Evolutionary conservation across 2,888 invertebrate genomes (phyloP), one percentile per base, ranked within the genome.

Genomic region (Limenitis camilla): DNA sequence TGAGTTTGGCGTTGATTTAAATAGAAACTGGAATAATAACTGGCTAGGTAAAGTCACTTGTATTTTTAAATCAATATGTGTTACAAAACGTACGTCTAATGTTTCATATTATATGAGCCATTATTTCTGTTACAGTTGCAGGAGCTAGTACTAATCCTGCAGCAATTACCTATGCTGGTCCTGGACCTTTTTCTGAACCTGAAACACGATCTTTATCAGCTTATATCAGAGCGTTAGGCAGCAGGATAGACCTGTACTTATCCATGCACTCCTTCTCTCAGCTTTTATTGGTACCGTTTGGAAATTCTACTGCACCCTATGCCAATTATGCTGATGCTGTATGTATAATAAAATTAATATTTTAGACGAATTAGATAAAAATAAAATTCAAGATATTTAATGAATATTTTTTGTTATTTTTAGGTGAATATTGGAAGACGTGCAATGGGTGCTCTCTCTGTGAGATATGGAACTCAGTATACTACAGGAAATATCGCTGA

Each of bases 251-350:
- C 33, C 74, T 91, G 35, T 95, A 94, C 68, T 70, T 95, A 2
- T 89, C 91, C 0, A 90, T 94, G 69, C 95, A 95, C 71, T 92
- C 94, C 0, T 94, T 89, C 63, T 91, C 92, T 0, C 94, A 95
- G 64, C 78, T 91, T 32, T 71, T 94, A 27, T 73, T 94, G 46
- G 72, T 92, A 49, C 93, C 94, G 0, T 94, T 92, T 70, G 94
- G 94, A 0, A 90, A 92, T 63, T 90, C 91, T 0, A 73, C 72
- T 0, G 76, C 80, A 1, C 89, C 90, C 53, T 69, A 90, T 11
- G 90, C 88, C 0, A 91, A 92, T 65, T 89, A 90, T 59, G 64
- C 89, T 51, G 89, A 91, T 63, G 76, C 89, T 64, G 91, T 91
- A 74, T 75, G 83, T 71, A 42, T n/a, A n/a, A n/a, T n/a, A n/a